Conservation (phyloP, 2,113 vertebrate species). For the Pangasianodon hypophthalmus region DNA sequence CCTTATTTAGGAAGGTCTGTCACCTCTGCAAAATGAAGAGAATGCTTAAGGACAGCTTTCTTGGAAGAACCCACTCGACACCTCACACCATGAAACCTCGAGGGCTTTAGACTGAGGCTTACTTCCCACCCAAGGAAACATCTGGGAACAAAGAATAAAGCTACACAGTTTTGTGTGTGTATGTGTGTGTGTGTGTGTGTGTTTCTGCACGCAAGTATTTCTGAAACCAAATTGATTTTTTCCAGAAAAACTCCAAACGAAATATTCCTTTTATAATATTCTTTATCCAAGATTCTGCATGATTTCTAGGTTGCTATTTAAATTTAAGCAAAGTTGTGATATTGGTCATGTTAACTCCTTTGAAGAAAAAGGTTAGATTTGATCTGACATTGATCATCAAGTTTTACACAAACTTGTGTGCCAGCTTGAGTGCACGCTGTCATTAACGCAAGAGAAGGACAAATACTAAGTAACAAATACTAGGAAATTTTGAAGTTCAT, state of each 20-base stretch:
- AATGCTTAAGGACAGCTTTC: conserved; percentile 41
- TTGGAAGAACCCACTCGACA: conserved; percentile 56
- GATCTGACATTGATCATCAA: background rate
- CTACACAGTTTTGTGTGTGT: conserved; percentile 3
- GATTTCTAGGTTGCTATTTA: background rate
- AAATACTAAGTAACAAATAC: background rate
- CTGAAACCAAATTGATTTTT: too few relatives aligned
- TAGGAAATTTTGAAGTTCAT: background rate
- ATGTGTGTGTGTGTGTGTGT: conserved; percentile 36
- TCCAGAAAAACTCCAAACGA: too few relatives aligned
- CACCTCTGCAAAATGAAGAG: conserved; percentile 65
- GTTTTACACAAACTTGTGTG: background rate
- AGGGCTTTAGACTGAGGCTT: conserved; percentile 59
- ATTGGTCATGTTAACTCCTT: background rate
- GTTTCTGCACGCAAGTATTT: background rate
- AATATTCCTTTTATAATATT: background rate
- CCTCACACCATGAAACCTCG: conserved; percentile 63
- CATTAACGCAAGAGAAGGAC: background rate
- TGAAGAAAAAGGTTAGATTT: background rate
- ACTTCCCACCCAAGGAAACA: conserved; percentile 59
- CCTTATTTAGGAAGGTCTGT: conserved; percentile 71
- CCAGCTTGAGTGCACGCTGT: background rate
- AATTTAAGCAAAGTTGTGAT: background rate
- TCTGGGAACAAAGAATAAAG: conserved; percentile 60
- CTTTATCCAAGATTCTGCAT: background rate